These are phyloP conservation scores for Drosophila lini DNA, from an alignment of 1,140 invertebrate genomes.

Conservation along the genomic window DNA sequence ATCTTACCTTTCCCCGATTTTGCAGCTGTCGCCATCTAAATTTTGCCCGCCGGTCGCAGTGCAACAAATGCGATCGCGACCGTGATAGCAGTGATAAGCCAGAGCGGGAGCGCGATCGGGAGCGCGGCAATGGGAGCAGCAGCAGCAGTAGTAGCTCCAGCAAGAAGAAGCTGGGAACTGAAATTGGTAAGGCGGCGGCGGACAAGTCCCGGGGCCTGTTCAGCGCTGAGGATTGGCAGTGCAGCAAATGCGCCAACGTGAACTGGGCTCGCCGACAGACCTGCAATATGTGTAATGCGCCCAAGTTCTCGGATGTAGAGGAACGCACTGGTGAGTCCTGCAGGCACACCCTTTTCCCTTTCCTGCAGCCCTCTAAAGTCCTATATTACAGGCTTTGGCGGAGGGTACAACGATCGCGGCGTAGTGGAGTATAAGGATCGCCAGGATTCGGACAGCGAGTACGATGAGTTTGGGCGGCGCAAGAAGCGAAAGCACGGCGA, in stretches of 20 bases:
- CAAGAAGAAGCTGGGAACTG: slow-evolving; percentile 96
- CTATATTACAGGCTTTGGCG: slow-evolving; percentile 88
- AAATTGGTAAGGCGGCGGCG: slow-evolving; percentile 98
- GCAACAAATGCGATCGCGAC: slow-evolving; percentile 92
- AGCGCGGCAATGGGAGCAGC: slow-evolving; percentile 84
- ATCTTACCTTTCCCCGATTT: slow-evolving; percentile 45
- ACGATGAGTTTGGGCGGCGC: slow-evolving; percentile 97
- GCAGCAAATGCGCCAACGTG: slow-evolving; percentile 99
- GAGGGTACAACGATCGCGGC: slow-evolving; percentile 96
- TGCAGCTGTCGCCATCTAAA: slow-evolving; percentile 96
- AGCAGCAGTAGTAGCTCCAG: slow-evolving; percentile 85
- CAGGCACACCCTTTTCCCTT: slow-evolving; percentile 50
- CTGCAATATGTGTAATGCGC: slow-evolving; percentile 99
- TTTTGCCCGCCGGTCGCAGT: slow-evolving; percentile 94
- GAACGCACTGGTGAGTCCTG: slow-evolving; percentile 86
- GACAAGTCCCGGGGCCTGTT: slow-evolving; percentile 99
- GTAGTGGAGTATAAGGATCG: slow-evolving; percentile 96
- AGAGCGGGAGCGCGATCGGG: slow-evolving; percentile 55
- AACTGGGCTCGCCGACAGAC: slow-evolving; percentile 98
- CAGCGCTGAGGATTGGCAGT: slow-evolving; percentile 99
- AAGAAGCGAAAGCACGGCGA: slow-evolving; percentile 88
- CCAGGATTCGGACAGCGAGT: slow-evolving; percentile 94
- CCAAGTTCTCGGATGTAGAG: slow-evolving; percentile 96
- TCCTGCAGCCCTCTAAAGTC: slow-evolving; percentile 84
- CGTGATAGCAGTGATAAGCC: slow-evolving; percentile 65